Evolutionary conservation across 2,888 invertebrate genomes (phyloP).

Genomic region (Biston betularia): DNA sequence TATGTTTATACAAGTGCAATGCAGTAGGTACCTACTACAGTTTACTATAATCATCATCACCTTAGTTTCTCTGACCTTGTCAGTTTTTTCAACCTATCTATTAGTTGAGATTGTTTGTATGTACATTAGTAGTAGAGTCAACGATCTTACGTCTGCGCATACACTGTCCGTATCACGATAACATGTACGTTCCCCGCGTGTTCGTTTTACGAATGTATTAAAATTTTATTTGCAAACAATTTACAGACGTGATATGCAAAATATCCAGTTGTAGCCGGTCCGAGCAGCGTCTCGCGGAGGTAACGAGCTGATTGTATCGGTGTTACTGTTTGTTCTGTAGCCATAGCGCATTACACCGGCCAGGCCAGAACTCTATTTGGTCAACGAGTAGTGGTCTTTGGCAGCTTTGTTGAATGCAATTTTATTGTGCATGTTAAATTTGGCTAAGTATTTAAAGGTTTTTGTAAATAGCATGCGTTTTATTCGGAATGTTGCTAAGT

Average conservation of each 20-base stretch:
- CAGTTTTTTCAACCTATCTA: neutral
- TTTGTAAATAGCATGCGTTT: no score
- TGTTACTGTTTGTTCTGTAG: neutral
- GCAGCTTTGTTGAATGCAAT: no score
- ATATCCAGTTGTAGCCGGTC: conserved; percentile 7
- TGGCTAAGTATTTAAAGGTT: no score
- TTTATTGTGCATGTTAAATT: no score
- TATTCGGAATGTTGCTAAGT: no score
- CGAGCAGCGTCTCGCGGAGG: conserved; percentile 2
- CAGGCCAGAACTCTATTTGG: neutral
- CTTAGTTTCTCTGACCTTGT: neutral
- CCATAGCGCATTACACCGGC: neutral
- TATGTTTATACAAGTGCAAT: no score
- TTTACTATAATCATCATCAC: no score
- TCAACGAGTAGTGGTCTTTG: no score
- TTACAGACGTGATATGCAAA: conserved; percentile 8
- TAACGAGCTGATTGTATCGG: neutral
- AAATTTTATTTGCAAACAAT: conserved; percentile 15
- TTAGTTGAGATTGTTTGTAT: neutral
- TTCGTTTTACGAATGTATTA: conserved; percentile 6
- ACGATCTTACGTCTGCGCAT: conserved; percentile 6
- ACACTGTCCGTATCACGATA: conserved; percentile 3
- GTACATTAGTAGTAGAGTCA: neutral
- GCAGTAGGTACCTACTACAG: no score
- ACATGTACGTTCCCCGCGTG: conserved; percentile 10